These are phyloP conservation scores for Aix galericulata DNA, from an alignment of 2,113 vertebrate species.

Conservation along the genomic window DNA sequence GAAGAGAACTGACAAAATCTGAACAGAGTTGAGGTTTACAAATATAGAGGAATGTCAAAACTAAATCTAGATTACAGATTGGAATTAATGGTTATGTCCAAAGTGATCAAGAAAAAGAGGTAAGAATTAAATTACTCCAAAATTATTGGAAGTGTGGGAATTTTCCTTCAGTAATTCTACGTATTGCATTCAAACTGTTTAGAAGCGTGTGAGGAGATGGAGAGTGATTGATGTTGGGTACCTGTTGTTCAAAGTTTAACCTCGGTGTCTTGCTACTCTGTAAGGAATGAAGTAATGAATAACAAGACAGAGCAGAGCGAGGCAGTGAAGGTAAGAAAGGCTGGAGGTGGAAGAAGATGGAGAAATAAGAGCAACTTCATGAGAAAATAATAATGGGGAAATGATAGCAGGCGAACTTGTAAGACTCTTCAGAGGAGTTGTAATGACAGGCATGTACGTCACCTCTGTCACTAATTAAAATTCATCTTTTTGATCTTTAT, in stretches of 20 bases:
- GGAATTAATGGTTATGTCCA: neutral
- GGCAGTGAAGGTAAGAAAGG: neutral
- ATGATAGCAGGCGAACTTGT: neutral
- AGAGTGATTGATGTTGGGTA: neutral
- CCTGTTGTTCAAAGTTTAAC: neutral
- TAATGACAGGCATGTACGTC: slow-evolving; percentile 7
- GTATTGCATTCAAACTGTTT: neutral
- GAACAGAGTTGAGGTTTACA: neutral
- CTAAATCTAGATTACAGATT: neutral
- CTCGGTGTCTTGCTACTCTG: neutral
- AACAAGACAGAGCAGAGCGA: neutral
- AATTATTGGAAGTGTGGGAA: neutral
- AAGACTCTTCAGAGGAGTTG: neutral
- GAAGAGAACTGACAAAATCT: neutral
- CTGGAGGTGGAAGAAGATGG: neutral
- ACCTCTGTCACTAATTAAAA: slow-evolving; percentile 4
- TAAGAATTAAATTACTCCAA: neutral
- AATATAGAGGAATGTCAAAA: neutral
- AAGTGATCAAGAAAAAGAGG: neutral
- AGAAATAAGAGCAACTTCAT: slow-evolving; percentile 9
- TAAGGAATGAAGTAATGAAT: neutral
- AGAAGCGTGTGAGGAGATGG: neutral
- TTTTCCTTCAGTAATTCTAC: neutral
- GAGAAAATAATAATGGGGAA: neutral
- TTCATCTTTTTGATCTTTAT: slow-evolving; percentile 21